Conservation (phyloP, 2,113 vertebrate genomes). For the Upupa epops region DNA sequence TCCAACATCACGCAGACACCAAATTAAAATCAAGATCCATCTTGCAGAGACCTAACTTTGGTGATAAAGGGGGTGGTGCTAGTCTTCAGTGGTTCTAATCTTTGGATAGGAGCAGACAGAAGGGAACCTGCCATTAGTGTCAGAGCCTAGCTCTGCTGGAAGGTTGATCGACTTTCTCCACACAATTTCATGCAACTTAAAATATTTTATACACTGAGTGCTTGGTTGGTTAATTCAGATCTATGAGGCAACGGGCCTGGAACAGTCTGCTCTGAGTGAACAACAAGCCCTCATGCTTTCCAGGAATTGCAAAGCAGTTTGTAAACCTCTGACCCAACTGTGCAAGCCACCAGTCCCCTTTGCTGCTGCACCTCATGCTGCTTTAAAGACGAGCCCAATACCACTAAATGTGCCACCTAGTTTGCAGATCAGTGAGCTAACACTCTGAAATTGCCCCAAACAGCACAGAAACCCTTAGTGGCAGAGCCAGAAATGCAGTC, state of each 20-base stretch:
- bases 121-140: background rate
- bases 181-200: background rate
- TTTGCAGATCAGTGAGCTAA: background rate
- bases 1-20: background rate
- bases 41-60: background rate
- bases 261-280: conserved; percentile 15
- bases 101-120: background rate
- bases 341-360: background rate
- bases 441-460: background rate
- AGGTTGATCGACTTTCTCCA: background rate
- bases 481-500: background rate
- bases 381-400: background rate
- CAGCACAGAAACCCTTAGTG: background rate
- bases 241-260: conserved; percentile 29
- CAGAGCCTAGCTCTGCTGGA: background rate
- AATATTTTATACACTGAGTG: background rate
- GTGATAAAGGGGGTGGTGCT: background rate
- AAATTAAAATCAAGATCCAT: background rate
- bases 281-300: conserved; percentile 22
- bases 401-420: background rate
- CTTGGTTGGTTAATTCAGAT: conserved; percentile 9
- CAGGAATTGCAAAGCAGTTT: conserved; percentile 34
- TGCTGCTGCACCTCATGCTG: accelerated
- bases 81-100: background rate
- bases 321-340: background rate